Base-by-base conservation (phyloP, 1,140 invertebrate species). In the Ooceraea biroi region DNA sequence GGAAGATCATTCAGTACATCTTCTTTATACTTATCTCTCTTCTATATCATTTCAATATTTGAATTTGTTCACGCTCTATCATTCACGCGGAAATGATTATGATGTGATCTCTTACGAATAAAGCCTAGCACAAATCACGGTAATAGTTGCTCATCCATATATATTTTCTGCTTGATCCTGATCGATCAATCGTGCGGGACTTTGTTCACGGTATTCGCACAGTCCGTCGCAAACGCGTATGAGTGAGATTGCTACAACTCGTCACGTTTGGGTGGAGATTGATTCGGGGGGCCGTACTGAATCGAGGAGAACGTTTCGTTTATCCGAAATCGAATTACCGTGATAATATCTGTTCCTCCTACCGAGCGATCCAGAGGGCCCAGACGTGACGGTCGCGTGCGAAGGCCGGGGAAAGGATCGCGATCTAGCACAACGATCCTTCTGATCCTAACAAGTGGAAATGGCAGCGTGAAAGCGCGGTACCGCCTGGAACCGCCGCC, bases 381-480 rank as follows among this genome's bases (percentile, higher is more conserved):
- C 36, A n/a, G 50, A 44, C 30, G 41, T 14, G 44, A 48, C n/a
- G 41, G 19, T 68, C 44, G 44, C 65, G 44, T 22, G 72, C 57
- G 60, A 76, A 65, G 58, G 58, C 44, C 73, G 73, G n/a, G 10
- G n/a, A 25, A 50, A 65, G 73, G 58, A 50, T 76, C 60, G 36
- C 58, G 72, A 63, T 7, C 44, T 12, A 22, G 36, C 36, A 14
- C 41, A 41, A 30, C 22, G 65, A 71, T 80, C 36, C 36, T 57
- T 57, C 55, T 27, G 36, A 69, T 78, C 52, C 22, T 22, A 80
- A 80, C 74, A 80, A 52, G 77, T 82, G 82, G 86, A 89, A 89
- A 89, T 87, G 88, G 83, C 85, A 86, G 76, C 52, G 76, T 57
- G 76, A 68, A 83, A 60, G 77, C 60, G 77, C 69, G 72, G 60